These are phyloP conservation scores for Philotrypesis tridentata DNA, from an alignment of 1,140 invertebrate genomes.

Conservation along the genomic window DNA sequence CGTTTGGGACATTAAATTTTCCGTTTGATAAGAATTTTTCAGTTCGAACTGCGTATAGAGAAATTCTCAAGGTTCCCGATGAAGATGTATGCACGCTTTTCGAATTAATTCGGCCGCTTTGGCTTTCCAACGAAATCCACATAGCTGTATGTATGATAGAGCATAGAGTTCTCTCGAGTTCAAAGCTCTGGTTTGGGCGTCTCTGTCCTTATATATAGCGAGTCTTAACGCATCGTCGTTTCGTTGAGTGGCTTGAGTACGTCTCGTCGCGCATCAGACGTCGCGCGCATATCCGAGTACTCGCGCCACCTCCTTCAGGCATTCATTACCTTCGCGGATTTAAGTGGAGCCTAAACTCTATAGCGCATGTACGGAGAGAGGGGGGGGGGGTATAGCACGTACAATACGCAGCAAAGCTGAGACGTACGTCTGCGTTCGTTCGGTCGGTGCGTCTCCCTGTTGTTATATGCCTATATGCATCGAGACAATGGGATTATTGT, in stretches of 20 bases:
- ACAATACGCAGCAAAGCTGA: neutral
- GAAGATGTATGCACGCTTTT: too few species aligned
- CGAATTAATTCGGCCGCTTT: too few species aligned
- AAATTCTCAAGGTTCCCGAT: too few species aligned
- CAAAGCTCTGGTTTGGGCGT: neutral
- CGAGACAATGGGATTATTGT: constrained; percentile 59
- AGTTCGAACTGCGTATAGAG: too few species aligned
- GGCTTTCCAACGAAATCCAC: too few species aligned
- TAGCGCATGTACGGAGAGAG: too few species aligned
- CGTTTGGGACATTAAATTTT: too few species aligned
- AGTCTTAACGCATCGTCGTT: neutral
- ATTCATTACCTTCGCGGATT: neutral
- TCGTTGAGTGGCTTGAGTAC: neutral
- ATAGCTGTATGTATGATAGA: too few species aligned
- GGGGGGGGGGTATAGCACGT: neutral
- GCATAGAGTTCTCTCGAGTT: neutral
- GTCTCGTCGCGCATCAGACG: neutral
- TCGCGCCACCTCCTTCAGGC: neutral
- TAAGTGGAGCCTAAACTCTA: neutral
- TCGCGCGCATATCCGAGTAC: neutral
- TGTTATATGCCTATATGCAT: constrained; percentile 47
- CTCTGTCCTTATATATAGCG: neutral
- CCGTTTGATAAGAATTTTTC: too few species aligned
- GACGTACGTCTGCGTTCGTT: neutral
- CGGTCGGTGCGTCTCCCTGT: constrained; percentile 7